phyloP scores from a whole-genome alignment of 2,888 invertebrate genomes.

The Campoletis raptor region DNA sequence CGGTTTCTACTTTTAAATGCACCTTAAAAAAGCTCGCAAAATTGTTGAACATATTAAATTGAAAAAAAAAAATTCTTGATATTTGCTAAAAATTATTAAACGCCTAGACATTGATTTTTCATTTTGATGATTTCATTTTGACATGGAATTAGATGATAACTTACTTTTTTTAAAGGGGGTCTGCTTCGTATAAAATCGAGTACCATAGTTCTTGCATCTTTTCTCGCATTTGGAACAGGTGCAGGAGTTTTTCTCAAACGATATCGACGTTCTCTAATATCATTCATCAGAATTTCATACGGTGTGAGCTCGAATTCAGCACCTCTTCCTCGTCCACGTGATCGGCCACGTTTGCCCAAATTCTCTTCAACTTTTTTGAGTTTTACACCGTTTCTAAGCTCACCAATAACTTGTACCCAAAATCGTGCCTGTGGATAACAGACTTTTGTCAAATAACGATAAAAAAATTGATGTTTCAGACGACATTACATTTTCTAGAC shows the following conservation, averaged over 20 bases:
- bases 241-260: conserved; percentile 94
- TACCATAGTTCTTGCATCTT: conserved; percentile 98
- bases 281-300: conserved; percentile 98
- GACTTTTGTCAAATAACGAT: neutral
- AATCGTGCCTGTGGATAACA: conserved; percentile 91
- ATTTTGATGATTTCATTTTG: neutral
- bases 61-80: too few species aligned
- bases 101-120: neutral
- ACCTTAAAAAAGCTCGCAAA: too few species aligned
- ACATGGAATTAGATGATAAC: conserved; percentile 56
- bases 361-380: conserved; percentile 91
- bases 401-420: conserved; percentile 98
- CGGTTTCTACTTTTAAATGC: too few species aligned
- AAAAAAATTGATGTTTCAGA: conserved; percentile 5
- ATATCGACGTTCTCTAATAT: conserved; percentile 95
- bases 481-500: conserved; percentile 6
- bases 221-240: conserved; percentile 89
- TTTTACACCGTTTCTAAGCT: conserved; percentile 96
- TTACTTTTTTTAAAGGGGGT: conserved; percentile 96
- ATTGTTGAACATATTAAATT: too few species aligned
- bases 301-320: conserved; percentile 98
- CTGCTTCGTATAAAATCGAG: conserved; percentile 98
- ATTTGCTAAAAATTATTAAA: neutral
- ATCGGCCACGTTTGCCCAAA: conserved; percentile 74
- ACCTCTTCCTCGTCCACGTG: conserved; percentile 86